phyloP scores from a whole-genome alignment of 2,888 invertebrate genomes.

The Phaonia tiefii region DNA sequence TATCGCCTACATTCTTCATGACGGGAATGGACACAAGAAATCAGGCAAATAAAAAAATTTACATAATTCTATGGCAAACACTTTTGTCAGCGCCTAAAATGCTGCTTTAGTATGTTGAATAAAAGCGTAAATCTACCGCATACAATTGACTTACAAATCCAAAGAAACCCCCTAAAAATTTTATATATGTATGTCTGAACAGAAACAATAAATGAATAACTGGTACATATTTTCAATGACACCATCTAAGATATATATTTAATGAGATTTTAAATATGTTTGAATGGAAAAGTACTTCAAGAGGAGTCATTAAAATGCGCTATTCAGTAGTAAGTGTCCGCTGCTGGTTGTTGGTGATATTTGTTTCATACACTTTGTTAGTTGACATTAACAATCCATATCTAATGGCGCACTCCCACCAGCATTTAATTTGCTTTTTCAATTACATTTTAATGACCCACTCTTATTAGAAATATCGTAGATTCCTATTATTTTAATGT shows the following conservation, averaged over 20 bases:
- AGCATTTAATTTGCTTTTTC: slow-evolving; percentile 11
- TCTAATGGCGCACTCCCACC: too few species aligned
- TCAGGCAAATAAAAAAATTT: slow-evolving; percentile 2
- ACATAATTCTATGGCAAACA: slow-evolving; percentile 18
- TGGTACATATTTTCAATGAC: background rate
- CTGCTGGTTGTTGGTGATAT: too few species aligned
- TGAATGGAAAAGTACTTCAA: background rate
- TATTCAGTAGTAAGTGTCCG: too few species aligned
- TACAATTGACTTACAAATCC: too few species aligned
- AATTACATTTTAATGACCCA: slow-evolving; percentile 21
- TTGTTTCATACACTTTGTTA: background rate
- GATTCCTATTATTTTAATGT: background rate
- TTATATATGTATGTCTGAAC: background rate
- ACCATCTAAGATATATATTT: background rate
- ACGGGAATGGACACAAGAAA: background rate
- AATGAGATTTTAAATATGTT: slow-evolving; percentile 24
- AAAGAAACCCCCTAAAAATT: background rate
- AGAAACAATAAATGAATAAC: background rate
- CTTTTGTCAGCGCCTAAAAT: background rate
- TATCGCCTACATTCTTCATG: too few species aligned
- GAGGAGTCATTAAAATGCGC: slow-evolving; percentile 11
- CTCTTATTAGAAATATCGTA: background rate
- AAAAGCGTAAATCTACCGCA: background rate
- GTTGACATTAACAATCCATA: background rate
- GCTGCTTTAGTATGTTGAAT: too few species aligned